These are phyloP conservation scores for Esperia sulphurella DNA, from an alignment of 2,888 invertebrate species.

Conservation along the genomic window DNA sequence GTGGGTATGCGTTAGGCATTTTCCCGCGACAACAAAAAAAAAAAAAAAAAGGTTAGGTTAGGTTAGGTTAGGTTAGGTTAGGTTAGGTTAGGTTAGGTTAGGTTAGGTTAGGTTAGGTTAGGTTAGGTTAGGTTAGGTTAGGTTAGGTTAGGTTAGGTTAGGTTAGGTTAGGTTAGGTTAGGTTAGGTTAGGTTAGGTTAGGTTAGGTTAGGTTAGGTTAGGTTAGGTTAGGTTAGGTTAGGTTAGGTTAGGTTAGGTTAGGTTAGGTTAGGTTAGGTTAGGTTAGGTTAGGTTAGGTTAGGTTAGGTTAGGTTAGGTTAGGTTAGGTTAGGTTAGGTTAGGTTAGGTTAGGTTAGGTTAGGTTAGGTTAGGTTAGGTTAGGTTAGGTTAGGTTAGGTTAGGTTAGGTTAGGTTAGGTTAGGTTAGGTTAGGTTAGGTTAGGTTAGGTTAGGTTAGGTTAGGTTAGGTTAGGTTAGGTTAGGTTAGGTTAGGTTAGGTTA, in stretches of 20 bases:
- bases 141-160: conserved; percentile 5
- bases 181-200: conserved; percentile 3
- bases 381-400: conserved; percentile 5
- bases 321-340: conserved; percentile 1
- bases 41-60: conserved; percentile 16
- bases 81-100: conserved; percentile 11
- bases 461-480: conserved; percentile 17
- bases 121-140: conserved; percentile 7
- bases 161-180: background rate
- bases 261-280: conserved; percentile 4
- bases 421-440: conserved; percentile 8
- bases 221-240: conserved; percentile 9
- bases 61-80: conserved; percentile 10
- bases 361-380: conserved; percentile 15
- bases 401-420: conserved; percentile 1
- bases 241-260: conserved; percentile 7
- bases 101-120: conserved; percentile 11
- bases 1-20: no score
- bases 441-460: conserved; percentile 18
- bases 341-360: conserved; percentile 7
- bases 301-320: background rate
- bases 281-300: background rate
- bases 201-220: conserved; percentile 7
- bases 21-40: no score
- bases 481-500: conserved; percentile 19